Evolutionary conservation across 2,113 vertebrate genomes (phyloP), one percentile per base, ranked within the genome.

Genomic region (Rhinichthys klamathensis): DNA sequence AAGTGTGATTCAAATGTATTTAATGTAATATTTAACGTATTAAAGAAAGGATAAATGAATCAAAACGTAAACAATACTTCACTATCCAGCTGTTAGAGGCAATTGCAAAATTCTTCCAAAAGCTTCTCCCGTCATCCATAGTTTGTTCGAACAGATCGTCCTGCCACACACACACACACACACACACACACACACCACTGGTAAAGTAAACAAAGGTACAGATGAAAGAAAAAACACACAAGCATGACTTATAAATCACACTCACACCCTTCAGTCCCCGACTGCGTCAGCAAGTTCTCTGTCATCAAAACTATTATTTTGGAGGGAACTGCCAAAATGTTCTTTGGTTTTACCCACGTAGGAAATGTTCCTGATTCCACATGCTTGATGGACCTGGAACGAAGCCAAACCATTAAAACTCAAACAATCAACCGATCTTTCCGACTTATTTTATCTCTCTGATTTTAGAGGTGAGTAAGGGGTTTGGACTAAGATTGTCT

Each of bases 341-440:
- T 69, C 1, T 9, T 3, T 38, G 32, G 38, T 35, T 35, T 54
- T 69, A 35, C 3, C 32, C 67, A 30, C 10, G 32, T 70, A 35
- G 32, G 67, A 70, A 70, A 70, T 38, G 32, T 70, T 69, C 65
- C 65, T 69, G 65, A 67, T 67, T 67, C 30, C 8, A 67, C 63
- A 65, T 21, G 6, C 30, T 10, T 35, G 8, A 35, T 69, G 65
- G 65, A 35, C 65, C 30, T 69, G 65, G 16, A 35, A 21, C 65
- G 7, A 67, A 67, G 16, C 6, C 63, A 63, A 63, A 15, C 61
- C 25, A 2, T 41, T 41, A 41, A 10, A 41, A 41, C 30, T 69
- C 32, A 32, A 3, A 35, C 32, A 69, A 69, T 35, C 65, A 35
- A 18, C 15, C 16, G 16, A 67, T 35, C 32, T 35, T 69, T 21